These are phyloP conservation scores for Sisor rabdophorus DNA, from an alignment of 2,113 vertebrate species.

Conservation along the genomic window DNA sequence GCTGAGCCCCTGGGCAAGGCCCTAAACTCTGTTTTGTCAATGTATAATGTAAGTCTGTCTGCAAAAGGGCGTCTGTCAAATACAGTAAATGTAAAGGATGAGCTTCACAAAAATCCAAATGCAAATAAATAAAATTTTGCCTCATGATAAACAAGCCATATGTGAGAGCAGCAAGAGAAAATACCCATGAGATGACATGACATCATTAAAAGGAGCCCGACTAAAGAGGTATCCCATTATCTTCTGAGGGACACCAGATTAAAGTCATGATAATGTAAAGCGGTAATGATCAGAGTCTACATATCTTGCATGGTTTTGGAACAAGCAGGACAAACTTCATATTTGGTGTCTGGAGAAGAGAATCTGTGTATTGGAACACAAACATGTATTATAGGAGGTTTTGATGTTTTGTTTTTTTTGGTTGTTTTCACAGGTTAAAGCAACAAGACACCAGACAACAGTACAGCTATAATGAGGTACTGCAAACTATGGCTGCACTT, in stretches of 20 bases:
- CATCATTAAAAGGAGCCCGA: neutral
- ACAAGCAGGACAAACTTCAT: neutral
- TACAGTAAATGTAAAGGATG: too few relatives aligned
- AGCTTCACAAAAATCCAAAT: neutral
- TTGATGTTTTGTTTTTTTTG: neutral
- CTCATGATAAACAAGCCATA: neutral
- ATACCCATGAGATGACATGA: neutral
- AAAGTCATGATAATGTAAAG: neutral
- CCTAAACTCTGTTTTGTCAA: too few relatives aligned
- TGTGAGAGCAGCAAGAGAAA: neutral
- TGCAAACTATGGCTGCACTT: constrained; percentile 16
- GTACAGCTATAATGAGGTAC: constrained; percentile 80
- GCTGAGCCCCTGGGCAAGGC: too few relatives aligned
- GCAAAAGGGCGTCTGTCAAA: too few relatives aligned
- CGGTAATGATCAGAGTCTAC: neutral
- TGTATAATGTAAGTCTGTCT: too few relatives aligned
- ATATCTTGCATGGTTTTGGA: neutral
- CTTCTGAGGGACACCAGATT: neutral
- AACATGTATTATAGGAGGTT: constrained; percentile 18
- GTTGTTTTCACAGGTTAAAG: constrained; percentile 65
- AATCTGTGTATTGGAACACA: neutral
- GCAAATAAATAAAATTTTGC: neutral
- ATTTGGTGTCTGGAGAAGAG: neutral
- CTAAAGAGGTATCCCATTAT: neutral
- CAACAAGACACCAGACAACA: constrained; percentile 75